Percentiles rank a stretch among this genome's conserved stretches.
These are phyloP conservation scores for Ambastaia sidthimunki DNA, from an alignment of 2,797 vertebrate species.

Conservation along the genomic window DNA sequence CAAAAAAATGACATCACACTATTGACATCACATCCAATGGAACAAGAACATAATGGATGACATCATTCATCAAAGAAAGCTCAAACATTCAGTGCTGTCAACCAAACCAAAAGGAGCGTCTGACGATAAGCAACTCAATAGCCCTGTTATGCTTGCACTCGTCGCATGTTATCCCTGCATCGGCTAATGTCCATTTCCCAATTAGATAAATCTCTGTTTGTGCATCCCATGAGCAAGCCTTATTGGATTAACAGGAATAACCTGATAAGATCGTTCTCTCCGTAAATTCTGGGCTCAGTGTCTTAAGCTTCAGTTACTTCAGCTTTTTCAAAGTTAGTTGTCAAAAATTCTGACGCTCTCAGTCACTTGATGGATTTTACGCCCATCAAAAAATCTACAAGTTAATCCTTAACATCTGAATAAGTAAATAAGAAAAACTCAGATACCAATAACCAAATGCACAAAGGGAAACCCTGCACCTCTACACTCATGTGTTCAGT, in stretches of 20 bases:
- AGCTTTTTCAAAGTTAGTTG: background rate
- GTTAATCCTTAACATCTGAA: background rate
- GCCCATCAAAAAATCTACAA: background rate
- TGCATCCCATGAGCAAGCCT: background rate
- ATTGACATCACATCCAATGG: conserved; percentile 43
- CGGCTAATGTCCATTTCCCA: conserved; percentile 12
- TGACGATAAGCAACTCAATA: background rate
- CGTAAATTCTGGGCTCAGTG: background rate
- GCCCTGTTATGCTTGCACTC: background rate
- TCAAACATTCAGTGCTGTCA: conserved; percentile 48
- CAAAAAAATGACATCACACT: conserved; percentile 37
- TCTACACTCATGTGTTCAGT: background rate
- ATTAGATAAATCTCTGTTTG: conserved; percentile 14
- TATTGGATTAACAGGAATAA: conserved; percentile 9
- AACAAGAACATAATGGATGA: conserved; percentile 63
- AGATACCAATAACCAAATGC: background rate
- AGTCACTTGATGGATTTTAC: background rate
- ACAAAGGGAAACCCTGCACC: background rate
- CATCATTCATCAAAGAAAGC: conserved; percentile 57
- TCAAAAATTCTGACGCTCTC: background rate
- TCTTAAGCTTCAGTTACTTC: background rate
- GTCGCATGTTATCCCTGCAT: background rate
- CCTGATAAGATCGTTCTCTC: conserved; percentile 21
- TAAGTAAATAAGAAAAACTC: background rate
- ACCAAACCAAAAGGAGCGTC: conserved; percentile 51